phyloP scores from a whole-genome alignment of 2,888 invertebrate species.

The Maniola hyperantus region DNA sequence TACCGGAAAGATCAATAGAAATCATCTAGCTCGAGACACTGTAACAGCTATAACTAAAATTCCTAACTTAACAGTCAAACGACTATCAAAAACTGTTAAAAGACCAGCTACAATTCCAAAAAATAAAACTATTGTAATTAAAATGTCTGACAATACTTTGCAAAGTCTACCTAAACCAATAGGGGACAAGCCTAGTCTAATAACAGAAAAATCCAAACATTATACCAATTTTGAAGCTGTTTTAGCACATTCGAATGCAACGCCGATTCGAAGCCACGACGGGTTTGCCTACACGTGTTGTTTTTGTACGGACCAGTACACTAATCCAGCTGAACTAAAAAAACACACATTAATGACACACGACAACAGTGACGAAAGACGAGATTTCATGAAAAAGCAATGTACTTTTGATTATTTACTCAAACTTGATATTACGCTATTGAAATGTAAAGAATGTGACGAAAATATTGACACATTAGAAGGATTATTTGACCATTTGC shows the following conservation, averaged over 20 bases:
- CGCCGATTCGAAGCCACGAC: conserved; percentile 10
- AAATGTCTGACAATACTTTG: background rate
- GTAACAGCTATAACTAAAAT: background rate
- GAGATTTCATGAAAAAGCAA: conserved; percentile 8
- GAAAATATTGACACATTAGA: conserved; percentile 5
- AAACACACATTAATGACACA: background rate
- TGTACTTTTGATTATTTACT: conserved; percentile 18
- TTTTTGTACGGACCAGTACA: conserved; percentile 12
- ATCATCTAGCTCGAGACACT: background rate
- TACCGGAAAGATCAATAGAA: background rate
- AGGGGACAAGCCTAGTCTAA: background rate
- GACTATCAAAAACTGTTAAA: background rate
- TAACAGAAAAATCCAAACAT: conserved; percentile 2
- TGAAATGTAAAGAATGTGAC: conserved; percentile 17
- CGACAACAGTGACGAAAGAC: background rate
- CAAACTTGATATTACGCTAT: conserved; percentile 14
- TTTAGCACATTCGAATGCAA: background rate
- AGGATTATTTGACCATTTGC: conserved; percentile 9
- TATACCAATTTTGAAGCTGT: conserved; percentile 7
- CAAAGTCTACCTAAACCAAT: background rate
- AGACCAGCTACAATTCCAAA: background rate
- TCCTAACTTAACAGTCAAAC: background rate
- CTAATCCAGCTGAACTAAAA: conserved; percentile 13
- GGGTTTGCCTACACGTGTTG: conserved; percentile 13
- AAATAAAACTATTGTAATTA: background rate